Base-by-base conservation (phyloP, 2,113 vertebrate species). In the Cranoglanis bouderius region DNA sequence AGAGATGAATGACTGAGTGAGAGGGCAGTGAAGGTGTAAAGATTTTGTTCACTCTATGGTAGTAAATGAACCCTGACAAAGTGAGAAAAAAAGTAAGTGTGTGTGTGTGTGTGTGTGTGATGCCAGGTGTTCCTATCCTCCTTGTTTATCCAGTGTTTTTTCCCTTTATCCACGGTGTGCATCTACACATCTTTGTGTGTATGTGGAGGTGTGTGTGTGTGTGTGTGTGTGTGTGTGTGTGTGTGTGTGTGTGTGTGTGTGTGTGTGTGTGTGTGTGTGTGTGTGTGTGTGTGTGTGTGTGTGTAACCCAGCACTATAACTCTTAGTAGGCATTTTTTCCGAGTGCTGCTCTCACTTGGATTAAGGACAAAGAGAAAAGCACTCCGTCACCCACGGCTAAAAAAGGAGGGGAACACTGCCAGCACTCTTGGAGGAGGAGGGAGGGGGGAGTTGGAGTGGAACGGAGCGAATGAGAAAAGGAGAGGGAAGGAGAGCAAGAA, bases 361-460 rank as follows among this genome's bases (percentile, higher is more conserved):
- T 90, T 92, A 92, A 92, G 90, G 91, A 91, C 92, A 86, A 91
- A 90, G 85, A 88, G 65, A 89, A 88, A 92, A 81, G 82, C 90
- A 91, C 85, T 91, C 84, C 67, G 70, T 93, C 91, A 93, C 88
- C 85, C 67, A 40, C 84, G 78, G 57, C 87, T 90, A 91, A 88
- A 70, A 87, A 87, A 89, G 80, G 63, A 88, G 59, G 87, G 82
- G 83, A 89, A 84, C 70, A 84, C 80, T 88, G 89, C 49, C 84
- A 90, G 67, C 61, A 38, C 74, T 53, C 55, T 77, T 26, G 46
- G 55, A 67, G 72, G 35, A 55, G 57, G 55, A 43, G 85, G 88
- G 1, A 13, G 55, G 29, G 46, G 70, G 88, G 46, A 6, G 55
- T 18, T 32, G 75, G 16, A 35, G 40, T 43, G 55, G 19, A 32